A percentile compares a stretch with the other conserved stretches of the same genome.
Conservation (phyloP, 2,797 vertebrate genomes). For the Sebastiscus tertius region DNA sequence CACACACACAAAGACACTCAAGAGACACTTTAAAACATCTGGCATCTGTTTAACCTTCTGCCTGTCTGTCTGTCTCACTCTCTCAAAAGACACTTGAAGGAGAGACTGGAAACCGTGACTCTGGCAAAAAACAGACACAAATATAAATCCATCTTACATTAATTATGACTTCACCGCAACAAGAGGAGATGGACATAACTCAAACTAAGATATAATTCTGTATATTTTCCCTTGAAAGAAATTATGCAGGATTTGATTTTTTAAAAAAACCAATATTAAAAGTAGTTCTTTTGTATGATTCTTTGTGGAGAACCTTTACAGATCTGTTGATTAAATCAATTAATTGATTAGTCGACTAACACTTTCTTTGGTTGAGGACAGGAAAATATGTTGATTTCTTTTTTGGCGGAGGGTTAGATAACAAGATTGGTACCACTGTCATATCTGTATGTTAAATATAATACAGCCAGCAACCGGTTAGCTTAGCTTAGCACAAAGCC, state of each 20-base stretch:
- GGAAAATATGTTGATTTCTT: neutral
- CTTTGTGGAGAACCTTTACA: too few relatives aligned
- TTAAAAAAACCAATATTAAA: neutral
- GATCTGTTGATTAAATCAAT: too few relatives aligned
- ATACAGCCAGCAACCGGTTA: neutral
- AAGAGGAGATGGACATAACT: neutral
- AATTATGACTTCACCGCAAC: neutral
- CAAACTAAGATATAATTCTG: neutral
- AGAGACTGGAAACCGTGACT: constrained; percentile 14
- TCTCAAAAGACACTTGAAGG: constrained; percentile 6
- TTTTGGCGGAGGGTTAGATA: neutral
- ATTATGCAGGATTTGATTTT: constrained; percentile 1
- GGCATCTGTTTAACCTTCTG: constrained; percentile 18
- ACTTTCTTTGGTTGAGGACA: too few relatives aligned
- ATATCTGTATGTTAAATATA: neutral
- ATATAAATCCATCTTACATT: neutral
- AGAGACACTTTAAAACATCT: constrained; percentile 39
- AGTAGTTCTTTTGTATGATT: too few relatives aligned
- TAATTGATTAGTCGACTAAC: too few relatives aligned
- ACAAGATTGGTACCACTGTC: neutral
- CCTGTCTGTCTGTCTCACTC: neutral
- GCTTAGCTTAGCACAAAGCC: neutral
- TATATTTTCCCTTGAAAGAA: neutral
- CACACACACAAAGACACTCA: constrained; percentile 24
- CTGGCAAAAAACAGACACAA: neutral